Percentiles rank a stretch among this genome's conserved stretches.
These are phyloP conservation scores for Anas platyrhynchos DNA, from an alignment of 2,113 vertebrate genomes.

Conservation along the genomic window DNA sequence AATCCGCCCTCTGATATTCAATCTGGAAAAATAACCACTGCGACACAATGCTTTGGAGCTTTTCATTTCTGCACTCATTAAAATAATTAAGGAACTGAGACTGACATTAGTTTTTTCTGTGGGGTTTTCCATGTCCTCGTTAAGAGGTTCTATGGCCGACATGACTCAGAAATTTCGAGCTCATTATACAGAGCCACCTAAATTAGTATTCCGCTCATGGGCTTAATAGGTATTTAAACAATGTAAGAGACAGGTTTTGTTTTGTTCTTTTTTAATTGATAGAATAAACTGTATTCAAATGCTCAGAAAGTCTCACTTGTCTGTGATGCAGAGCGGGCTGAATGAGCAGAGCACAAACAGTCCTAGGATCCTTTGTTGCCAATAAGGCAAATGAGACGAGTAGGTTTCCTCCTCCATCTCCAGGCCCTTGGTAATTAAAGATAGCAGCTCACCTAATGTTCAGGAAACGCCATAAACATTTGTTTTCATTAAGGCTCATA, in stretches of 20 bases:
- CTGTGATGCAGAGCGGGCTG: not conserved
- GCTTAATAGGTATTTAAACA: slow-evolving; percentile 67
- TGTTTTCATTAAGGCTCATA: slow-evolving; percentile 48
- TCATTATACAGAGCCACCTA: slow-evolving; percentile 56
- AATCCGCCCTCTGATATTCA: not conserved
- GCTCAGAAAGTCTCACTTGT: slow-evolving; percentile 45
- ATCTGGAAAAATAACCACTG: slow-evolving; percentile 27
- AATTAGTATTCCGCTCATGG: slow-evolving; percentile 53
- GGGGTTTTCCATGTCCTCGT: slow-evolving; percentile 3
- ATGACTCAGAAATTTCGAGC: slow-evolving; percentile 59
- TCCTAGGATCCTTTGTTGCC: slow-evolving; percentile 21
- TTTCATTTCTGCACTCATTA: slow-evolving; percentile 46
- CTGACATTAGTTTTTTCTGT: slow-evolving; percentile 2
- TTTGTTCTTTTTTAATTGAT: slow-evolving; percentile 62
- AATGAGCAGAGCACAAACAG: slow-evolving; percentile 37
- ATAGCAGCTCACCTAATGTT: slow-evolving; percentile 31
- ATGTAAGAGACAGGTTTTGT: slow-evolving; percentile 50
- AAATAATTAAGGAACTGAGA: slow-evolving; percentile 59
- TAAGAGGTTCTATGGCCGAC: slow-evolving; percentile 21
- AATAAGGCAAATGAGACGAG: not conserved
- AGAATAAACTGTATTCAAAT: slow-evolving; percentile 67
- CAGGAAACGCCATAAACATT: not conserved
- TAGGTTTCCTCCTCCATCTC: slow-evolving; percentile 26
- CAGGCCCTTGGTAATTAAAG: slow-evolving; percentile 22
- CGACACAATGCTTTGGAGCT: not conserved